These are phyloP conservation scores for Dusona sp. DNA, from an alignment of 2,888 invertebrate genomes.

Conservation along the genomic window DNA sequence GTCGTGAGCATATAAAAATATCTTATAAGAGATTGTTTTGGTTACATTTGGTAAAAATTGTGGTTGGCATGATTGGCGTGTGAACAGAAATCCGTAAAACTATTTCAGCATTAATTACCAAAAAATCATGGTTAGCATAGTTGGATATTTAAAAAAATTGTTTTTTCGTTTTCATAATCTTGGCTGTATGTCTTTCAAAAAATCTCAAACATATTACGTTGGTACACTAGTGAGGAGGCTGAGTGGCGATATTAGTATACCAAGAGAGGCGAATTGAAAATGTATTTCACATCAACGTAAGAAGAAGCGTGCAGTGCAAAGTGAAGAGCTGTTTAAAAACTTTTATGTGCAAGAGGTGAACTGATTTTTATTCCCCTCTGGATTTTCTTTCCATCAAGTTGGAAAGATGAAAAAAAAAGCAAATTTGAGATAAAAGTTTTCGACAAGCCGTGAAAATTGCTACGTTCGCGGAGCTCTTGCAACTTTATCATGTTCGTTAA, in stretches of 20 bases:
- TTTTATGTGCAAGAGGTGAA: constrained; percentile 21
- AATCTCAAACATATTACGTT: background rate
- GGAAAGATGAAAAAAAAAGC: constrained; percentile 1
- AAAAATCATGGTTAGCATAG: background rate
- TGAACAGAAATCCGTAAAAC: too few species aligned
- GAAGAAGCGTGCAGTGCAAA: background rate
- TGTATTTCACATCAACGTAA: background rate
- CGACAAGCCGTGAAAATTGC: constrained; percentile 15
- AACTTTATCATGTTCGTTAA: constrained; percentile 55
- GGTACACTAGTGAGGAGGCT: background rate
- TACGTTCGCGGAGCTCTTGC: constrained; percentile 40
- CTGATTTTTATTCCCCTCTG: constrained; percentile 41
- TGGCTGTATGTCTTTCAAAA: background rate
- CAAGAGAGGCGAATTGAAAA: background rate
- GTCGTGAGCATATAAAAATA: background rate
- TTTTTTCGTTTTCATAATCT: background rate
- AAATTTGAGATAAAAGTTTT: constrained; percentile 5
- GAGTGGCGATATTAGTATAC: background rate
- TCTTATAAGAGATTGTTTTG: background rate
- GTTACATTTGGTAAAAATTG: background rate
- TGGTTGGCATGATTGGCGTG: background rate
- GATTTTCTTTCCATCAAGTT: constrained; percentile 10
- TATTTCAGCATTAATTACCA: too few species aligned
- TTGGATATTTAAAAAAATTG: too few species aligned
- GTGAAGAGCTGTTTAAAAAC: constrained; percentile 30